A percentile compares a stretch with the other conserved stretches of the same genome.
Conservation (phyloP, 2,113 vertebrate genomes). For the Ageneiosus marmoratus region DNA sequence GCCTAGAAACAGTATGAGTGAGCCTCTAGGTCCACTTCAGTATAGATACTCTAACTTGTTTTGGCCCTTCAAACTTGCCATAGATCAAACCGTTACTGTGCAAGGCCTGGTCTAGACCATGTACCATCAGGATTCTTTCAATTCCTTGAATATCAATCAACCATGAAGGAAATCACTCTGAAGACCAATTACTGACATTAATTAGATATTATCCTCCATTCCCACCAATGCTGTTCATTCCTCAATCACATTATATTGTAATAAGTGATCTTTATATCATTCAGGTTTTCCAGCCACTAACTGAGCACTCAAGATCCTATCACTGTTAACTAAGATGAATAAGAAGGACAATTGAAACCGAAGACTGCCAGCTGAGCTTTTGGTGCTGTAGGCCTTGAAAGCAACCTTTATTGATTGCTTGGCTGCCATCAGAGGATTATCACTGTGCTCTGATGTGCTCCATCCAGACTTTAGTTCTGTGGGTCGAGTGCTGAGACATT, state of each 20-base stretch:
- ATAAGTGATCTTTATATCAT: slow-evolving; percentile 11
- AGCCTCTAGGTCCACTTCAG: too few species aligned
- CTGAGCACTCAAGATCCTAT: background rate
- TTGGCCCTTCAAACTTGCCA: too few species aligned
- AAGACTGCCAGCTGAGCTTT: slow-evolving; percentile 30
- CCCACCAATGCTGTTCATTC: background rate
- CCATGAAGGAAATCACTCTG: too few species aligned
- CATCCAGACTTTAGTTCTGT: background rate
- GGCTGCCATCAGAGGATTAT: background rate
- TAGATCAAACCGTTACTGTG: too few species aligned
- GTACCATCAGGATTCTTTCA: too few species aligned
- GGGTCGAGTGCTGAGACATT: background rate
- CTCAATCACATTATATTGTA: slow-evolving; percentile 6
- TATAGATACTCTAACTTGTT: too few species aligned
- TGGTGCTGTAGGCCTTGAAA: slow-evolving; percentile 3
- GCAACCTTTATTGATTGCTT: slow-evolving; percentile 13
- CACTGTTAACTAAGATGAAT: slow-evolving; percentile 18
- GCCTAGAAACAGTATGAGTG: too few species aligned
- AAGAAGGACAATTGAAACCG: slow-evolving; percentile 9
- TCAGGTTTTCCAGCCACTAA: background rate
- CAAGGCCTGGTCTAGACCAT: too few species aligned
- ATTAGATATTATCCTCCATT: background rate
- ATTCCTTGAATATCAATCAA: too few species aligned
- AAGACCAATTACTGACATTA: slow-evolving; percentile 7
- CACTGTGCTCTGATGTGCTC: background rate